These are phyloP conservation scores for Apostichopus parvimensis DNA, from an alignment of 35 echinoderm and acorn worm genomes.

Conservation along the genomic window DNA sequence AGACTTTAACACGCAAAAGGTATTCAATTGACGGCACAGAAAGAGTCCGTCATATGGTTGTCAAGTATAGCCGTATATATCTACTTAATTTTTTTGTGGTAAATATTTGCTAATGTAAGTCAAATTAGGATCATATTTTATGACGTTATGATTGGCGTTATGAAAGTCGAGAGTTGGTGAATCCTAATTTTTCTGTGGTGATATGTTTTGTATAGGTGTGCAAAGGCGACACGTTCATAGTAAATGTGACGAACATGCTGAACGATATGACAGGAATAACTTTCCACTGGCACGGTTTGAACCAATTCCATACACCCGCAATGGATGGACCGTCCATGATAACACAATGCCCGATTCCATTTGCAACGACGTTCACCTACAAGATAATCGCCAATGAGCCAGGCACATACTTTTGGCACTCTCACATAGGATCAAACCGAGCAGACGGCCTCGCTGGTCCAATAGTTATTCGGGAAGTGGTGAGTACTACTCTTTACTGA, in stretches of 20 bases:
- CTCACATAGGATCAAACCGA: constrained; percentile 48
- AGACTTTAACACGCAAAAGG: too few species aligned
- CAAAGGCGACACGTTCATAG: constrained; percentile 24
- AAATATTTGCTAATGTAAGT: too few species aligned
- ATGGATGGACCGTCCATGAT: constrained; percentile 58
- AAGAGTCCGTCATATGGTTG: too few species aligned
- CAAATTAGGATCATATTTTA: too few species aligned
- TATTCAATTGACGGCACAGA: too few species aligned
- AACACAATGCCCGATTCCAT: constrained; percentile 53
- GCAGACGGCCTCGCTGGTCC: constrained; percentile 58
- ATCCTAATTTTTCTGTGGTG: too few species aligned
- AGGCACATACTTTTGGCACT: constrained; percentile 62
- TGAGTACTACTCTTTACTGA: too few species aligned
- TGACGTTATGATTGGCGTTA: too few species aligned
- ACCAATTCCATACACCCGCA: constrained; percentile 11
- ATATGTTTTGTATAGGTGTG: constrained; percentile 25
- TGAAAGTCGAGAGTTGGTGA: too few species aligned
- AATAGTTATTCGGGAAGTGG: constrained; percentile 13
- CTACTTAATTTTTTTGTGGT: too few species aligned
- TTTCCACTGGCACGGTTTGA: constrained; percentile 59
- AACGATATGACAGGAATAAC: constrained; percentile 31
- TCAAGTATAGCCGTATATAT: too few species aligned
- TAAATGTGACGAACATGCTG: constrained; percentile 32
- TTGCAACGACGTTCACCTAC: constrained; percentile 50
- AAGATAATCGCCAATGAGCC: constrained; percentile 26